Conservation (phyloP, 2,888 invertebrate genomes). For the Matsumyia berberina region DNA sequence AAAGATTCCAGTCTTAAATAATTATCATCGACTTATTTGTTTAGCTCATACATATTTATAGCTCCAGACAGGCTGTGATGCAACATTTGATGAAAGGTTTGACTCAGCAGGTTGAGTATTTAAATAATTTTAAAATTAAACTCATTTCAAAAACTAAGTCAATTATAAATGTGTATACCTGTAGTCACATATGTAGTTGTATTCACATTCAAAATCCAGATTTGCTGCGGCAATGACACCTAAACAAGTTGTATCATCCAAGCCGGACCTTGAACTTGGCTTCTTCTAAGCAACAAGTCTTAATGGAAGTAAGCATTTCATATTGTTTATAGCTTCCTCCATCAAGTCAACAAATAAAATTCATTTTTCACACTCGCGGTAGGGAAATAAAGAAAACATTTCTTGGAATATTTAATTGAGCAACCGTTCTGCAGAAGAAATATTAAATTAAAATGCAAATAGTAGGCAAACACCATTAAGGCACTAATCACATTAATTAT, state of each 20-base stretch:
- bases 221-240: neutral
- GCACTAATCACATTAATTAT: slow-evolving; percentile 54
- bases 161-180: neutral
- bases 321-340: neutral
- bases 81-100: neutral
- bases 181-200: neutral
- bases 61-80: neutral
- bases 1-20: neutral
- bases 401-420: slow-evolving; percentile 29
- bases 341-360: neutral
- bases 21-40: neutral
- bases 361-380: neutral
- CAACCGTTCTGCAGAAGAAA: slow-evolving; percentile 38
- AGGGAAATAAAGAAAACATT: slow-evolving; percentile 2
- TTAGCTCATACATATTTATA: neutral
- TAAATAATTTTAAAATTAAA: neutral
- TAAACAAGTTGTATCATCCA: neutral
- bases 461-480: slow-evolving; percentile 25
- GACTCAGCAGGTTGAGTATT: neutral
- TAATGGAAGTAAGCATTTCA: neutral
- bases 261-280: neutral
- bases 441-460: slow-evolving; percentile 39
- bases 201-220: neutral
- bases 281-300: neutral
- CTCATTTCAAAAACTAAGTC: neutral